phyloP scores from a whole-genome alignment of 2,797 vertebrate species.

The Gallirallus australis region DNA sequence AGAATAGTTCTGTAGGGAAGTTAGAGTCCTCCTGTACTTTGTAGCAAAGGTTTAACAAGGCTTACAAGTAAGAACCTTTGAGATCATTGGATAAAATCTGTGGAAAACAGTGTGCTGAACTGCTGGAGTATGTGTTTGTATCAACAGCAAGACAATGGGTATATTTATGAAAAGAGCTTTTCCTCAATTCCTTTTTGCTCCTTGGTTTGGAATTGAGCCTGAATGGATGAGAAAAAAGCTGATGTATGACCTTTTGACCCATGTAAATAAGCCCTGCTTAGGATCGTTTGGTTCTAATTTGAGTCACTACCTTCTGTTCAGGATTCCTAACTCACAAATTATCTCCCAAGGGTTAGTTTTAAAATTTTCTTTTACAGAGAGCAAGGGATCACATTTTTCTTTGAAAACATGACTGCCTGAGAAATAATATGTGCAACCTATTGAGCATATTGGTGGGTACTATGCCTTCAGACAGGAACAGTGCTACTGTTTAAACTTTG shows the following conservation, averaged over 20 bases:
- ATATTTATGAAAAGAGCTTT: background rate
- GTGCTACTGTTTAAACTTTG: background rate
- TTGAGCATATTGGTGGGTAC: background rate
- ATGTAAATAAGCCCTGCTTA: background rate
- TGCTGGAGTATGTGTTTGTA: background rate
- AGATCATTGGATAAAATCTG: background rate
- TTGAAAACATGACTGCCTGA: background rate
- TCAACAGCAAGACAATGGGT: background rate
- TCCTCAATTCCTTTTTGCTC: background rate
- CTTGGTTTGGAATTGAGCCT: background rate
- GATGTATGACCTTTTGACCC: background rate
- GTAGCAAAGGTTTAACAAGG: background rate
- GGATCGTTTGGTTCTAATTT: background rate
- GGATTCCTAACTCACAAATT: background rate
- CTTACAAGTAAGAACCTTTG: background rate
- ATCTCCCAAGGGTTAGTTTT: background rate
- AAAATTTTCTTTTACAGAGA: background rate
- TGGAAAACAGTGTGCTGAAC: background rate
- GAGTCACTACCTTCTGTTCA: background rate
- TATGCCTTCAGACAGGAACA: background rate
- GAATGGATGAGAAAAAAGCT: background rate
- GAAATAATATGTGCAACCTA: background rate
- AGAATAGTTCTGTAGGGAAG: background rate
- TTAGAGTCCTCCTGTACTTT: background rate
- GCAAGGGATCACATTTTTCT: background rate